A percentile compares a stretch with the other conserved stretches of the same genome.
These are phyloP conservation scores for Melitaea athalia DNA, from an alignment of 2,888 invertebrate genomes.

Conservation along the genomic window DNA sequence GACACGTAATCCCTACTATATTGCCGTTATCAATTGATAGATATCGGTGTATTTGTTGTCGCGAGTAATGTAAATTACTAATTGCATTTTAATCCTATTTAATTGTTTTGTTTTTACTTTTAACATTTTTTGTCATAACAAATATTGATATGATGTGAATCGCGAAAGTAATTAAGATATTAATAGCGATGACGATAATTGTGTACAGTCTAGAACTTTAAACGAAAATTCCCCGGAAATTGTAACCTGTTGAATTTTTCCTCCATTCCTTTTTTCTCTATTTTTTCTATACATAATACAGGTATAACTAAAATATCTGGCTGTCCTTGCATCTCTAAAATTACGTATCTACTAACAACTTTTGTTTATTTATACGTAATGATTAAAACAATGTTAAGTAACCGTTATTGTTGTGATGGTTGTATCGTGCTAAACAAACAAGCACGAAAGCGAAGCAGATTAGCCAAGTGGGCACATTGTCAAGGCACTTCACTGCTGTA, in stretches of 20 bases:
- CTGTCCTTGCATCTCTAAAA: no score
- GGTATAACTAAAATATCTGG: no score
- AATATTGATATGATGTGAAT: not conserved
- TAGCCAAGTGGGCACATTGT: slow-evolving; percentile 52
- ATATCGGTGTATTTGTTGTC: slow-evolving; percentile 40
- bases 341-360: no score
- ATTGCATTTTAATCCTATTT: slow-evolving; percentile 39
- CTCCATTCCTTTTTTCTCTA: no score
- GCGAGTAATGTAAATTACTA: slow-evolving; percentile 38
- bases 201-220: no score
- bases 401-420: not conserved
- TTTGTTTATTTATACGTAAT: no score
- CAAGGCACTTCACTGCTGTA: slow-evolving; percentile 65
- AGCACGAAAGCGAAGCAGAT: slow-evolving; percentile 26
- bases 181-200: no score
- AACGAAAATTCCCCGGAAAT: no score
- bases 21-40: slow-evolving; percentile 63
- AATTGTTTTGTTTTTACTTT: slow-evolving; percentile 30
- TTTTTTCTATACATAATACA: no score
- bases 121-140: not conserved
- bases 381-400: no score
- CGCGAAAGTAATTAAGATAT: slow-evolving; percentile 10
- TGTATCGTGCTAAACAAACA: slow-evolving; percentile 14
- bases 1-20: slow-evolving; percentile 65
- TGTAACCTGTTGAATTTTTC: no score